These are phyloP conservation scores for Jordanella pulchra DNA, from an alignment of 2,797 vertebrate species.

Conservation along the genomic window DNA sequence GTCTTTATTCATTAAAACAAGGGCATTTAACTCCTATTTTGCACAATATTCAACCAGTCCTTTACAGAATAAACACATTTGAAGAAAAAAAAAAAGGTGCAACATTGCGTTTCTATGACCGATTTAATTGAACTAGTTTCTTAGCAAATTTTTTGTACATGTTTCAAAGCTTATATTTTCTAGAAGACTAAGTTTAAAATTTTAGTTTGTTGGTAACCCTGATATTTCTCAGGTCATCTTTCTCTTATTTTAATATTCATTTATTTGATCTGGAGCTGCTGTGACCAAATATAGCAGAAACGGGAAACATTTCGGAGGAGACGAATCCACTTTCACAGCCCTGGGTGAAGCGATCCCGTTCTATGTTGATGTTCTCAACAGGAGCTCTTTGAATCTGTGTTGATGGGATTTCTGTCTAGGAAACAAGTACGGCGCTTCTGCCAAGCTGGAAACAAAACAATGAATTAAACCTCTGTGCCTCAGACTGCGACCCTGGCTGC, in stretches of 20 bases:
- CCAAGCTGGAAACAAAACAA: slow-evolving; percentile 52
- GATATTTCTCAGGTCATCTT: neutral
- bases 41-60: no score
- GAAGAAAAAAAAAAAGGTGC: no score
- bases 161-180: no score
- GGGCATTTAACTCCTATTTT: no score
- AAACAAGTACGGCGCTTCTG: slow-evolving; percentile 22
- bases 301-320: neutral
- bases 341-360: slow-evolving; percentile 11
- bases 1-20: no score
- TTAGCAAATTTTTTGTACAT: no score
- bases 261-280: neutral
- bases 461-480: slow-evolving; percentile 46
- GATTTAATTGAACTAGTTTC: no score
- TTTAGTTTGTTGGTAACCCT: no score
- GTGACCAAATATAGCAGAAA: neutral
- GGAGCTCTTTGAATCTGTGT: slow-evolving; percentile 43
- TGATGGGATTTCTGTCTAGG: slow-evolving; percentile 42
- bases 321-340: neutral
- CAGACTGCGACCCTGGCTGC: slow-evolving; percentile 43
- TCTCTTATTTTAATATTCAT: neutral
- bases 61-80: no score
- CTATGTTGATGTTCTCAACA: slow-evolving; percentile 40
- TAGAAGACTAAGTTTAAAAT: no score
- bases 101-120: no score